Evolutionary conservation across 1,140 invertebrate species (phyloP).

Genomic region (Atopsyche davidsoni): DNA sequence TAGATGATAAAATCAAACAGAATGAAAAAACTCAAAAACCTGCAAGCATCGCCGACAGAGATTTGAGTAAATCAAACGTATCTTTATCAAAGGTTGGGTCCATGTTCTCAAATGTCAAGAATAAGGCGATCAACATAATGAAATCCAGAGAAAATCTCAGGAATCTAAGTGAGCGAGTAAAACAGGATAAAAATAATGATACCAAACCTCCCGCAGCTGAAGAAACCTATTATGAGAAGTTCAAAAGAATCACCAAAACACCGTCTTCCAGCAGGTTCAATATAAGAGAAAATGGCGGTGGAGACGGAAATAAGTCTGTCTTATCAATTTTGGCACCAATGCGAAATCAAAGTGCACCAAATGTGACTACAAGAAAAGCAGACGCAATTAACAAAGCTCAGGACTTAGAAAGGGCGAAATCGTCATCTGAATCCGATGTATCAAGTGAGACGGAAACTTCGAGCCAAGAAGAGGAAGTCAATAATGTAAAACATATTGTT

Average conservation of each 20-base stretch:
- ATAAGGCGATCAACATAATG: slow-evolving; percentile 47
- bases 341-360: too few species aligned
- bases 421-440: background rate
- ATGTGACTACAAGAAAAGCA: too few species aligned
- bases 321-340: background rate
- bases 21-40: slow-evolving; percentile 28
- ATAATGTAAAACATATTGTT: slow-evolving; percentile 13
- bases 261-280: background rate
- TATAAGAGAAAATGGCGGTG: background rate
- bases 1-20: slow-evolving; percentile 39
- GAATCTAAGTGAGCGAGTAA: too few species aligned
- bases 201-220: background rate
- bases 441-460: background rate
- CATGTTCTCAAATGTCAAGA: slow-evolving; percentile 48
- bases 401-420: background rate
- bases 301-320: background rate
- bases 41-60: background rate
- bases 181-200: slow-evolving; percentile 1
- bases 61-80: slow-evolving; percentile 12
- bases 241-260: background rate
- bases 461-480: background rate
- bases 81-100: slow-evolving; percentile 37
- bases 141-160: slow-evolving; percentile 38
- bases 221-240: background rate
- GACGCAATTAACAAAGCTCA: too few species aligned